Base-by-base conservation (phyloP, 23 tunicate genomes). In the Corella eumyota region DNA sequence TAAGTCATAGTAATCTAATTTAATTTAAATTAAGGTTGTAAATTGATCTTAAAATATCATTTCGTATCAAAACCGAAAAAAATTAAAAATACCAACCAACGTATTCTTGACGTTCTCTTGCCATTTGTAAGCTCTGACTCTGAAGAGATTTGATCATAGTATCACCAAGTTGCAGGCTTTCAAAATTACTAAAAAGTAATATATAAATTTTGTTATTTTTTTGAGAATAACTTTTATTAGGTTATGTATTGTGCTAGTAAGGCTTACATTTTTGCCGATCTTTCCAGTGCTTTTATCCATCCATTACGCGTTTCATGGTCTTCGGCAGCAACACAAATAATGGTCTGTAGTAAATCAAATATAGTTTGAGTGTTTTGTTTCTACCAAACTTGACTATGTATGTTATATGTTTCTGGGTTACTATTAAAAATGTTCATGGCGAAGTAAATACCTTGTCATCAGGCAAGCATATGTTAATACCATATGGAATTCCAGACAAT, bases 101-200 rank as follows among this genome's bases (percentile, higher is more conserved):
- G 58, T 71, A 58, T 56, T 79, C 77, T 53, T 79, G 72, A 26
- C 59, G 63, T 70, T 79, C 88, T 56, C 72, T 56, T 0, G 76
- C 72, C 4, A 71, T 17, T 29, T 79, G 77, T 19, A 70, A 45
- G 32, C 64, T 64, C 45, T 79, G 88, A 57, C 71, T 67, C 24
- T 79, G 88, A 23, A 79, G 33, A 17, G 88, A 70, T 46, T 79
- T 71, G 49, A 79, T 79, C 78, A 79, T 79, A n/a, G 72, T 61
- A 46, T 79, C 88, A 2, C 74, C 75, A 11, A 79, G 45, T 45
- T 35, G 55, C n/a, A 64, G 62, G 67, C 71, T 79, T 70, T 79
- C 88, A 26, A 65, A 5, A 3, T 77, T 79, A 3, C 88, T 79
- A 36, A 17, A 26, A 46, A 21, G 17, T 5, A n/a, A n/a, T n/a